Base-by-base conservation (phyloP, 2,797 vertebrate species). In the Remorina albescens region DNA sequence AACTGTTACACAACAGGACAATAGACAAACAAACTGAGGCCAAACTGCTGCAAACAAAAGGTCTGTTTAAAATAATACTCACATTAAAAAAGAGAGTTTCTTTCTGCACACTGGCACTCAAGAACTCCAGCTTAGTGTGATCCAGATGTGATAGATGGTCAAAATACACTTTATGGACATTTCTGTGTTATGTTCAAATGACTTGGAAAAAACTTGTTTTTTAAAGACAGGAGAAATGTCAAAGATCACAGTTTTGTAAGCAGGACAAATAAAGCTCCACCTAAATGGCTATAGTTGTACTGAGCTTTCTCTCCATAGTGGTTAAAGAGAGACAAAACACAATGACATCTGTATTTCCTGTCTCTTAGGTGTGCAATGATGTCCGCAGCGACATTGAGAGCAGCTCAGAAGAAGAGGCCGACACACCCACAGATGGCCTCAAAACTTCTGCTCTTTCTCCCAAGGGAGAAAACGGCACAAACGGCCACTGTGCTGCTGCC, bases 341-440 rank as follows among this genome's bases (percentile, higher is more conserved):
- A 50, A 11, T 1, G 8, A 37, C 8, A 16, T 58, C 67, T 73
- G 66, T 37, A 15, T 67, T 64, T 76, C 10, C 19, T 18, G 1
- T 53, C 53, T 53, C 61, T 16, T 37, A 99, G 98, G 98, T 97
- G 7, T 93, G 95, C 23, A 99, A 97, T 63, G 98, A 99, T 39
- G 97, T 97, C 55, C 97, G 98, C 81, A 99, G 98, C 0, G 98
- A 99, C 21, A 95, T 99, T 6, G 98, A 99, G 89, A 99, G 96
- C 95, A 99, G 97, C 92, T 99, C 98, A 0, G 98, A 97, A 37
- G 98, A 98, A 18, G 98, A 99, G 51, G 83, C 93, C 0, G 88
- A 88, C 30, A 16, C 26, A 5, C n/a, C 78, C 44, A 54, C 57
- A 37, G 86, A 89, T 9, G 89, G 62, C 83, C 85, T 83, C 36